Conservation (phyloP, 2,113 vertebrate species). For the Lampris incognitus region DNA sequence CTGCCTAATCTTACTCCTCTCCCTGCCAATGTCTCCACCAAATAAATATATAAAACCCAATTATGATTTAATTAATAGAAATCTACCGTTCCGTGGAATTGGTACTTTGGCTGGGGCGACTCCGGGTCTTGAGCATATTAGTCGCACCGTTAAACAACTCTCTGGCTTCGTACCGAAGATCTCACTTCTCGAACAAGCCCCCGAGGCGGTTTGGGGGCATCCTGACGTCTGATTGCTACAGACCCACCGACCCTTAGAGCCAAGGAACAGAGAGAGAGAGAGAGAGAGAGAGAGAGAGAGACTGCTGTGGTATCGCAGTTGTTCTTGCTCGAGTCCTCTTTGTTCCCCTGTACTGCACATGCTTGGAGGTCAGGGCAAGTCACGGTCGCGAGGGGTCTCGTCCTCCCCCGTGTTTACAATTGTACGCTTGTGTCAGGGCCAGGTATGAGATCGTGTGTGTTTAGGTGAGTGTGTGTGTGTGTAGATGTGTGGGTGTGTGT, state of each 20-base stretch:
- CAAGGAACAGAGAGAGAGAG: conserved; percentile 40
- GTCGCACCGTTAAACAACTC: conserved; percentile 75
- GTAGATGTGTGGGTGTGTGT: conserved; percentile 9
- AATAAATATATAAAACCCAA: conserved; percentile 88
- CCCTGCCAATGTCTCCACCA: conserved; percentile 79
- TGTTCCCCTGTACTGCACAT: conserved; percentile 52
- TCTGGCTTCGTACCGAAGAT: conserved; percentile 69
- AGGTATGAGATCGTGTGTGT: conserved; percentile 1
- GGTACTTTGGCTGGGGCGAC: conserved; percentile 75
- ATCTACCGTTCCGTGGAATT: conserved; percentile 81
- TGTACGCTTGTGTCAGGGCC: not conserved
- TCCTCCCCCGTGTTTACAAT: conserved; percentile 35
- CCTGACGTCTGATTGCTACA: conserved; percentile 73
- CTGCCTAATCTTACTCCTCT: conserved; percentile 82
- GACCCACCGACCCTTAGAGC: conserved; percentile 67
- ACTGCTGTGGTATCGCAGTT: conserved; percentile 56
- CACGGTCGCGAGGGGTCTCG: conserved; percentile 45
- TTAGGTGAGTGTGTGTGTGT: conserved; percentile 25
- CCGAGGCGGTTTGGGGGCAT: conserved; percentile 64
- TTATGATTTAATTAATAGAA: conserved; percentile 88
- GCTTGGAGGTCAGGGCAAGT: conserved; percentile 56
- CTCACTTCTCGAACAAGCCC: conserved; percentile 71
- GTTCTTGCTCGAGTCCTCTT: conserved; percentile 37
- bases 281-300: conserved; percentile 45
- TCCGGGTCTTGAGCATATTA: conserved; percentile 71